Evolutionary conservation across 2,888 invertebrate species (phyloP), one percentile per base, ranked within the genome.

Genomic region (Cosmia pyralina): DNA sequence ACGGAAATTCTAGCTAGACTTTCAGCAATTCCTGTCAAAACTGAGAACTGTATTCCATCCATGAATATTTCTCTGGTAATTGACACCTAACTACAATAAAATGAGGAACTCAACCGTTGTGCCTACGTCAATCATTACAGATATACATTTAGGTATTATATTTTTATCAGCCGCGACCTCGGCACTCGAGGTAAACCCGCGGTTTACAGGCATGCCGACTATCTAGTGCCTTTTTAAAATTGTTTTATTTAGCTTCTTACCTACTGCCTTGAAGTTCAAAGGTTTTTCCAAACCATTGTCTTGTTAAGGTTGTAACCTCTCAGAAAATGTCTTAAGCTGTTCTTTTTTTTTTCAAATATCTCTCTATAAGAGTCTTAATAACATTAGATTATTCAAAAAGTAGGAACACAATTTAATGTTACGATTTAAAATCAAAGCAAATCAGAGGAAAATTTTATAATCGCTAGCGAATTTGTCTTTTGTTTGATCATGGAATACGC

Each of bases 111-210:
- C 4, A 4, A 15, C 22, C 22, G 11, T 19, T n/a, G 46, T 78
- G 63, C 4, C 58, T 44, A 41, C 44, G 38, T 64, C 60, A 57
- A 28, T 68, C 34, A 63, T n/a, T 15, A 52, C 52, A 38, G 64
- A 17, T 28, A 41, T 17, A 38, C 55, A 68, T 68, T 79, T 55
- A 75, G 57, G 67, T 69, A 69, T 69, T 28, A 58, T 17, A 69
- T 62, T 79, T 79, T 80, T 57, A 77, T 79, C 53, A 58, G 55
- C 58, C 46, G 48, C 55, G 73, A 73, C 81, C 81, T 80, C 68
- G 80, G 11, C 38, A 48, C 17, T 76, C 77, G 81, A 80, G 77
- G 80, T 80, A 65, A 80, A 66, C 46, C 34, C 65, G 81, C 81
- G 81, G 77, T 80, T 73, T 69, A 50, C 46, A 66, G 65, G n/a